Base-by-base conservation (phyloP, 2,888 invertebrate species). In the Andrena chrysosceles region DNA sequence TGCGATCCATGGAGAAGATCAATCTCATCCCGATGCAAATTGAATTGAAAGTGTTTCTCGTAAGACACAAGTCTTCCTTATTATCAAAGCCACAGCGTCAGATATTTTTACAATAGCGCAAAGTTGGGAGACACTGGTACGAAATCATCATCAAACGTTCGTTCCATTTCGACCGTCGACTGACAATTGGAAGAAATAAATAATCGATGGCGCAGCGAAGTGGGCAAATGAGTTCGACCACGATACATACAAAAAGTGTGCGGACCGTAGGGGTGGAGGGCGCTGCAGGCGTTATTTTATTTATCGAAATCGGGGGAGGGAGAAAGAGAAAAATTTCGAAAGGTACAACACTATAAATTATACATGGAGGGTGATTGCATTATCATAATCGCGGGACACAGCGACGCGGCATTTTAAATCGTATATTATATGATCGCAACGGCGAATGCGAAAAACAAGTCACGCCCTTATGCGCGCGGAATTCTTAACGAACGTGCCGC, bases 401-500 rank as follows among this genome's bases (percentile, higher is more conserved):
- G 49, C 52, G 63, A 35, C 49, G 62, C 63, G 75, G 77, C 85
- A 76, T 87, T 87, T 85, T 80, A 74, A 81, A 78, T 71, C 87
- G 76, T 75, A 62, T 64, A 73, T 82, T 80, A 81, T 81, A 69
- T 76, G 83, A 81, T 78, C 78, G 81, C 71, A 20, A 56, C 62
- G 73, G 33, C 76, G 73, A 76, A 80, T 87, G 73, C 74, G 77
- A 62, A 76, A 84, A 84, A 84, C 80, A 76, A 76, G 81, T 83
- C 87, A 85, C 85, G 83, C 76, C 74, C 75, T 87, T 79, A 76
- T 67, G 68, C 81, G 67, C 82, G 35, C 54, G 72, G 83, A 89
- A 88, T 85, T 82, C 83, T 79, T 83, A 84, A 81, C 86, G 86
- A 88, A 88, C 89, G 88, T 87, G 87, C 86, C 85, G 77, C 48